Evolutionary conservation across 1,140 invertebrate species (phyloP), one percentile per base, ranked within the genome.

Genomic region (Lamellibrachia luymesi): DNA sequence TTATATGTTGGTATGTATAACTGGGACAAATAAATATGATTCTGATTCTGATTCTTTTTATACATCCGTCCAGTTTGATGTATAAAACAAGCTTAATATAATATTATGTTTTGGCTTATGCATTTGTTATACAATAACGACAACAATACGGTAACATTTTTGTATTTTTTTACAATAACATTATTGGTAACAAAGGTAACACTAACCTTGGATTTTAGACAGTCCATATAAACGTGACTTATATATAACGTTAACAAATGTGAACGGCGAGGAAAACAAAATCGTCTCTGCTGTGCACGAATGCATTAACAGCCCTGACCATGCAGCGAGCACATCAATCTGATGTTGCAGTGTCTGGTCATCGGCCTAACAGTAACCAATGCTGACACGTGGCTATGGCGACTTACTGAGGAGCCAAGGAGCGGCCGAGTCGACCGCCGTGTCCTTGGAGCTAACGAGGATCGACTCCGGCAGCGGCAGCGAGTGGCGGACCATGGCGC

Each of bases 401-500:
- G 64, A 95, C 94, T 95, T 97, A 99, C 99, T 99, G 96, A 99
- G 97, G 95, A 99, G 97, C 99, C 99, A 99, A 1, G 99, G 99
- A 25, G 99, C 99, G 92, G 99, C 98, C 64, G 98, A 98, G 95
- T 99, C 98, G 91, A 95, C 95, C 4, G 96, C 94, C 95, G 98
- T 98, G 10, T 97, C 95, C 93, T 99, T 99, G 95, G 98, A 98
- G 95, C 98, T 98, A 96, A 99, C 99, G 94, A 99, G 97, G 94
- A 99, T 99, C 90, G 98, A 99, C 22, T 99, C 99, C 0, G 99
- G 99, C 94, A 99, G 97, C 0, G 99, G 99, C 93, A 99, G 97
- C 27, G 99, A 99, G 97, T 99, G 99, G 93, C 99, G 97, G 89
- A 99, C 99, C 99, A 99, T 99, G 92, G 99, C 99, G 1, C 99